phyloP scores from a whole-genome alignment of 2,113 vertebrate genomes.

The Malurus cyaneus region DNA sequence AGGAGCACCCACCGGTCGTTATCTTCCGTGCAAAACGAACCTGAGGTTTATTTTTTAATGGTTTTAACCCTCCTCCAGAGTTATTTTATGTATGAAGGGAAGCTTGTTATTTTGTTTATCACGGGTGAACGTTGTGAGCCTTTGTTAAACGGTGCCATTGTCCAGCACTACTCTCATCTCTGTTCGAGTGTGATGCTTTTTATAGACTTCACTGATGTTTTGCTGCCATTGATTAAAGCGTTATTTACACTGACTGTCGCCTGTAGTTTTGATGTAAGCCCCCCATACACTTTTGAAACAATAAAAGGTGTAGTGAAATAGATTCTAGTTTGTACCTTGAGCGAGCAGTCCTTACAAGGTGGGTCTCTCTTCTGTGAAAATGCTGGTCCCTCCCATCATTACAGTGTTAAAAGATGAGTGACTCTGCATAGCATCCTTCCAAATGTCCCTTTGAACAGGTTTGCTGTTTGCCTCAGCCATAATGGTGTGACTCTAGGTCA shows the following conservation, averaged over 20 bases:
- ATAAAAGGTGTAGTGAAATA: conserved; percentile 70
- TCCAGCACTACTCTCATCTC: conserved; percentile 56
- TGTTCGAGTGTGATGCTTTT: conserved; percentile 68
- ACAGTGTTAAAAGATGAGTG: conserved; percentile 37
- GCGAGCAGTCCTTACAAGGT: conserved; percentile 52
- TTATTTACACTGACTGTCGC: conserved; percentile 77
- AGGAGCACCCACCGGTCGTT: conserved; percentile 9
- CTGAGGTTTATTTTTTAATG: background rate
- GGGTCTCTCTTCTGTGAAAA: background rate
- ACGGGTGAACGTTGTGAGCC: conserved; percentile 33
- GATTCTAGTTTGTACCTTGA: conserved; percentile 68
- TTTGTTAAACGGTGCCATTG: conserved; percentile 68
- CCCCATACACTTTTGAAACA: conserved; percentile 65
- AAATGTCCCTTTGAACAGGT: conserved; percentile 70
- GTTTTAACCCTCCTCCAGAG: background rate
- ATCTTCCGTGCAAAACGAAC: conserved; percentile 30
- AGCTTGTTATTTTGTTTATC: conserved; percentile 22
- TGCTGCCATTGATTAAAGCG: conserved; percentile 77
- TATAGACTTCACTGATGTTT: conserved; percentile 66
- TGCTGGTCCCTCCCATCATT: conserved; percentile 38
- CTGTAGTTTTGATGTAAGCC: conserved; percentile 76
- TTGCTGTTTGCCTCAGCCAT: conserved; percentile 34
- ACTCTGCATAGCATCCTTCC: conserved; percentile 43
- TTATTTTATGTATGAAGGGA: background rate
- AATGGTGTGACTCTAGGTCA: conserved; percentile 63